Evolutionary conservation across 2,888 invertebrate genomes (phyloP).

Genomic region (Corythucha ciliata): DNA sequence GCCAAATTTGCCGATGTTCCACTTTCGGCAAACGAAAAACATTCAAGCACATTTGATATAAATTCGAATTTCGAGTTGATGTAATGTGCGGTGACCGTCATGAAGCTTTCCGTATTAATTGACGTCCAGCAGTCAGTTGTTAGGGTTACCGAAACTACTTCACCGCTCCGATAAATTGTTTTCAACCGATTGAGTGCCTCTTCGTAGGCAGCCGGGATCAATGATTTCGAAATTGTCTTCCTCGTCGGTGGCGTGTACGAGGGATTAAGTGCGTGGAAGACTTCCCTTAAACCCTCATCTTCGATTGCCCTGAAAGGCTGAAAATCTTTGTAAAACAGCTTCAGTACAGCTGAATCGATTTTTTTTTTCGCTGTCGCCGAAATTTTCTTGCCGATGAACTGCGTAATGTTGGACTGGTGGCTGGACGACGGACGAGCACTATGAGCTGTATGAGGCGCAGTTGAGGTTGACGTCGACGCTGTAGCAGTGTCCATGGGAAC

Average conservation of each 20-base stretch:
- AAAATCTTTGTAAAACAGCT: constrained; percentile 16
- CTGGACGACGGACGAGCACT: too few relatives aligned
- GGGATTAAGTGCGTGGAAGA: constrained; percentile 13
- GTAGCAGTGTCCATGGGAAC: too few relatives aligned
- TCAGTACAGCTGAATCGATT: constrained; percentile 1
- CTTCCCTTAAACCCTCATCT: constrained; percentile 16
- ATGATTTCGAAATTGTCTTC: constrained; percentile 21
- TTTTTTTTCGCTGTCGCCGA: constrained; percentile 7
- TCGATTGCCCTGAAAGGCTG: constrained; percentile 18
- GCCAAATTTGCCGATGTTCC: constrained; percentile 30
- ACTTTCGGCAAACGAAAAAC: constrained; percentile 34
- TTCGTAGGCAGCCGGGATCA: constrained; percentile 21
- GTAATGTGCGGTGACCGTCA: constrained; percentile 37
- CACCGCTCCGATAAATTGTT: neutral
- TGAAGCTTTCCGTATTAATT: constrained; percentile 35
- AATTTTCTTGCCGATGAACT: constrained; percentile 10
- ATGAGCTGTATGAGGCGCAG: too few relatives aligned
- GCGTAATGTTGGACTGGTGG: too few relatives aligned
- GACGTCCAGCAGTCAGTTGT: constrained; percentile 39
- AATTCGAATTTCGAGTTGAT: too few relatives aligned
- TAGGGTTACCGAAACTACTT: constrained; percentile 28
- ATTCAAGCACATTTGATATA: too few relatives aligned
- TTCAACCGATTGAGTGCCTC: neutral
- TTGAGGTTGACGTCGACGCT: too few relatives aligned
- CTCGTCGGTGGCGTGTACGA: constrained; percentile 18